phyloP scores from a whole-genome alignment of 2,113 vertebrate species.

The Rhadina sibilatrix region DNA sequence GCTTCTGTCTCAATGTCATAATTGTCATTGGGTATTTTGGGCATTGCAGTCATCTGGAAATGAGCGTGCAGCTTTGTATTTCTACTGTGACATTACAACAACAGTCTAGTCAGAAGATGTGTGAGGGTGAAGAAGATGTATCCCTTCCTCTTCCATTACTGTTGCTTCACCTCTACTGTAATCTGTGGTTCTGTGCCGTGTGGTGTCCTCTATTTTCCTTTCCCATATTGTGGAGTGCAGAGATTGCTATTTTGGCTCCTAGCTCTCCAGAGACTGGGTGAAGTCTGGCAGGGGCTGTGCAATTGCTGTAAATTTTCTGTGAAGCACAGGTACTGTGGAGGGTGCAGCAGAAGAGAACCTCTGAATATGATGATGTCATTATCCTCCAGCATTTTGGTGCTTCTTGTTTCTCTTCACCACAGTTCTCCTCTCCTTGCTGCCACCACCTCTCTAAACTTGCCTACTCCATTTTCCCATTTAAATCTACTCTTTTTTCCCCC shows the following conservation, averaged over 20 bases:
- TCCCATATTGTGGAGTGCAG: background rate
- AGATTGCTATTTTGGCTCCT: background rate
- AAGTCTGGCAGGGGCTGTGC: background rate
- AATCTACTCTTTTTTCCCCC: background rate
- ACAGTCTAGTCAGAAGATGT: background rate
- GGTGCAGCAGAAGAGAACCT: background rate
- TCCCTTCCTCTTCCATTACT: background rate
- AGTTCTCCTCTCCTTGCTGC: background rate
- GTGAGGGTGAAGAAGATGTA: background rate
- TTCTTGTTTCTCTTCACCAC: background rate
- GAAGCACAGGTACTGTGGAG: background rate
- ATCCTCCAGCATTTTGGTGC: background rate
- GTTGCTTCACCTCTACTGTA: background rate
- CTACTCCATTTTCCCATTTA: background rate
- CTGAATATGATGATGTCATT: background rate
- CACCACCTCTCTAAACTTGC: background rate
- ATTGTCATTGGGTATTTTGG: conserved; percentile 25
- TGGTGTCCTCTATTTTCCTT: background rate
- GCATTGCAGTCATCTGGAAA: conserved; percentile 29
- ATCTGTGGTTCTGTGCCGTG: background rate
- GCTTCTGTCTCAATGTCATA: background rate
- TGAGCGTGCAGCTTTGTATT: conserved; percentile 17
- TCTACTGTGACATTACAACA: background rate
- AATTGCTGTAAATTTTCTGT: background rate
- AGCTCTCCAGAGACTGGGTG: background rate